These are phyloP conservation scores for Drosophila lutescens DNA, from an alignment of 2,888 invertebrate species.

Conservation along the genomic window DNA sequence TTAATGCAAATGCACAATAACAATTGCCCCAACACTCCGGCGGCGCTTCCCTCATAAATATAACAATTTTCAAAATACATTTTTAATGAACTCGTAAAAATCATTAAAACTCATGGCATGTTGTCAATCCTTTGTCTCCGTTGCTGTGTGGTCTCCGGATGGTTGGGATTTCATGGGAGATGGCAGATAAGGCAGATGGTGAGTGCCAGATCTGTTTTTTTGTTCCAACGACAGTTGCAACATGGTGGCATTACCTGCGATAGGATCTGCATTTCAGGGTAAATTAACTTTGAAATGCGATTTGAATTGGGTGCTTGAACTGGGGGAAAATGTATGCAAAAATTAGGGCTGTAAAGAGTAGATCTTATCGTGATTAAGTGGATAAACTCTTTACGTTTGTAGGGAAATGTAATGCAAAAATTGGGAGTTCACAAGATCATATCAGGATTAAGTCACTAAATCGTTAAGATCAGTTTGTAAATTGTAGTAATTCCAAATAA, in stretches of 20 bases:
- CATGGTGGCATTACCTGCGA: conserved; percentile 22
- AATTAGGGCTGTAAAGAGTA: background rate
- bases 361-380: background rate
- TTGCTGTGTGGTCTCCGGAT: conserved; percentile 30
- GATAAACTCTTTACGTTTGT: background rate
- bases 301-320: conserved; percentile 23
- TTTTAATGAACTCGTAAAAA: conserved; percentile 70
- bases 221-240: conserved; percentile 34
- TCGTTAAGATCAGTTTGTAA: too few species aligned
- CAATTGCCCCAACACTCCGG: conserved; percentile 48
- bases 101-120: conserved; percentile 56
- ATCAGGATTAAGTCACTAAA: too few species aligned
- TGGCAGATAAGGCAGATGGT: conserved; percentile 34
- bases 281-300: conserved; percentile 23
- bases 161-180: conserved; percentile 17
- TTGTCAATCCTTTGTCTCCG: conserved; percentile 26
- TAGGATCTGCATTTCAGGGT: conserved; percentile 18
- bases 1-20: conserved; percentile 65
- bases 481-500: too few species aligned
- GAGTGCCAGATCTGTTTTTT: conserved; percentile 28
- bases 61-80: conserved; percentile 68
- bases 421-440: too few species aligned
- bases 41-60: conserved; percentile 47
- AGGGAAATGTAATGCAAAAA: too few species aligned
- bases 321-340: conserved; percentile 1